Evolutionary conservation across 2,888 invertebrate genomes (phyloP).

Genomic region (Sesia bembeciformis): DNA sequence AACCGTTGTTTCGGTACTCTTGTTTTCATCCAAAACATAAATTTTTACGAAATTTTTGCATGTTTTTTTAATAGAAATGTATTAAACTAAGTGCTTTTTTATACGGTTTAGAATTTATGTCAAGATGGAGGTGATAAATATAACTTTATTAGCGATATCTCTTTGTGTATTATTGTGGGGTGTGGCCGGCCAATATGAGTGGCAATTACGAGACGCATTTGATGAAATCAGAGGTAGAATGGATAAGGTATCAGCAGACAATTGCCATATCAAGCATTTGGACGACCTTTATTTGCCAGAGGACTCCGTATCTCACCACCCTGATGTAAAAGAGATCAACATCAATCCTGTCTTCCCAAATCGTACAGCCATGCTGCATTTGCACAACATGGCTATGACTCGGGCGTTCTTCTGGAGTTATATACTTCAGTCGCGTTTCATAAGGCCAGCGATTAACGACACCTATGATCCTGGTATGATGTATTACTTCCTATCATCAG

Average conservation of each 20-base stretch:
- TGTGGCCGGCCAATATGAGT: constrained; percentile 90
- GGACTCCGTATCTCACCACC: constrained; percentile 91
- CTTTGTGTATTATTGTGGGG: constrained; percentile 69
- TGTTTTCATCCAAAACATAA: neutral
- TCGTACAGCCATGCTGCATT: constrained; percentile 91
- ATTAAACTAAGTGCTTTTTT: neutral
- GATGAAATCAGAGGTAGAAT: constrained; percentile 90
- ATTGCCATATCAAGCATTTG: constrained; percentile 91
- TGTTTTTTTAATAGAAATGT: neutral
- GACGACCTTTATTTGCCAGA: constrained; percentile 88
- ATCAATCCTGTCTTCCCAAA: constrained; percentile 96
- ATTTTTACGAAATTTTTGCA: neutral
- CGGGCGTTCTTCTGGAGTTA: constrained; percentile 97
- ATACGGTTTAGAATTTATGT: neutral
- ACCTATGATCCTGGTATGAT: constrained; percentile 98
- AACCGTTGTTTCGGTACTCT: no score
- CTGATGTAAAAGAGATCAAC: constrained; percentile 94
- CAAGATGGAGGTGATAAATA: constrained; percentile 50
- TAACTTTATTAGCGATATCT: constrained; percentile 42
- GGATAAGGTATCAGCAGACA: constrained; percentile 88
- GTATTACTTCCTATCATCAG: constrained; percentile 96
- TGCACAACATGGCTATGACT: constrained; percentile 97
- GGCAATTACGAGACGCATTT: constrained; percentile 92
- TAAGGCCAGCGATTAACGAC: constrained; percentile 91
- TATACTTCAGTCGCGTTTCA: constrained; percentile 91